phyloP scores from a whole-genome alignment of 2,113 vertebrate genomes.

The Buteo buteo region DNA sequence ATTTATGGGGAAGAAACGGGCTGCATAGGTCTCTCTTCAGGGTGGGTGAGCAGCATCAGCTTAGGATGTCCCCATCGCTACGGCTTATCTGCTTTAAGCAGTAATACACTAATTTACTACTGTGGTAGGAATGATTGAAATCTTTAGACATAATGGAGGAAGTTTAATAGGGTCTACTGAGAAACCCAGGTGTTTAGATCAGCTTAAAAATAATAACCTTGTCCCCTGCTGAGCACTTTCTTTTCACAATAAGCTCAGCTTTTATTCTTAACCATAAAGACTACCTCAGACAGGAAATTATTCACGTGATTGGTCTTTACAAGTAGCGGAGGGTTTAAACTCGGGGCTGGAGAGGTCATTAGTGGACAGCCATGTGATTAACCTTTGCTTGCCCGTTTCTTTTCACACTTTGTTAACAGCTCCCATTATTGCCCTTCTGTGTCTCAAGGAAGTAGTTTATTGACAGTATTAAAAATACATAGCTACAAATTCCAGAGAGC shows the following conservation, averaged over 20 bases:
- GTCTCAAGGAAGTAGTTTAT: constrained; percentile 80
- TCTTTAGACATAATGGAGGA: constrained; percentile 82
- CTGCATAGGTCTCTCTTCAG: constrained; percentile 40
- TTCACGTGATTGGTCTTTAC: constrained; percentile 89
- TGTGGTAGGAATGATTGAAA: constrained; percentile 77
- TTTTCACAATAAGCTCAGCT: constrained; percentile 80
- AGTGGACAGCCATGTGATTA: constrained; percentile 84
- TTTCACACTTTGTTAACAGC: constrained; percentile 86
- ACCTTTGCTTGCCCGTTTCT: constrained; percentile 82
- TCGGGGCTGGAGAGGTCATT: constrained; percentile 82
- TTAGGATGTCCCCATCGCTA: constrained; percentile 41
- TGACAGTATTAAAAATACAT: constrained; percentile 82
- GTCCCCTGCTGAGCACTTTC: constrained; percentile 78
- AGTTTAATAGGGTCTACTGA: constrained; percentile 81
- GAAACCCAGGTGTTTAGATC: constrained; percentile 87
- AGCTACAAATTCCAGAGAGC: constrained; percentile 71
- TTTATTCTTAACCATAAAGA: constrained; percentile 85
- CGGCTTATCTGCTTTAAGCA: constrained; percentile 62
- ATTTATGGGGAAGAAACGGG: not conserved
- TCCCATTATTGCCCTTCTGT: constrained; percentile 76
- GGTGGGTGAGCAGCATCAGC: constrained; percentile 28
- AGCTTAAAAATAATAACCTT: constrained; percentile 87
- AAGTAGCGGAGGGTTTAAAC: constrained; percentile 79
- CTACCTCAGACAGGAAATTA: constrained; percentile 90
- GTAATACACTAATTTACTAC: constrained; percentile 72